A percentile compares a stretch with the other conserved stretches of the same genome.
These are phyloP conservation scores for Limenitis camilla DNA, from an alignment of 2,888 invertebrate species.

Conservation along the genomic window DNA sequence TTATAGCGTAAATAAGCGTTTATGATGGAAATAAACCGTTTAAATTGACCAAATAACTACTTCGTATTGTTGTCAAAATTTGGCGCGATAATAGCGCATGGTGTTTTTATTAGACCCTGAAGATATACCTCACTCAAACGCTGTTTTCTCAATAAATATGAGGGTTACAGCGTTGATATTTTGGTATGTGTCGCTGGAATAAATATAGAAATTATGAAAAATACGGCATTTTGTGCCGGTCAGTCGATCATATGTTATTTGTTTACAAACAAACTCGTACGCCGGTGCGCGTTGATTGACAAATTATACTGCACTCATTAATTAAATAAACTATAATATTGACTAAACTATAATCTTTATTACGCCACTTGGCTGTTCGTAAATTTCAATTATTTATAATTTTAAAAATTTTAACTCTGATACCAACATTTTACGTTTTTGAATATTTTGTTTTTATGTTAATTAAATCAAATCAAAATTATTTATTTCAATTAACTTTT, in stretches of 20 bases:
- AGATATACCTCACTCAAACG: slow-evolving; percentile 30
- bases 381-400: neutral
- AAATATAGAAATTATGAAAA: slow-evolving; percentile 30
- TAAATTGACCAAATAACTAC: neutral
- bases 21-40: neutral
- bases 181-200: slow-evolving; percentile 27
- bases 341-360: neutral
- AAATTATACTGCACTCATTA: slow-evolving; percentile 13
- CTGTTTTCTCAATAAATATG: slow-evolving; percentile 31
- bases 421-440: no score
- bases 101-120: slow-evolving; percentile 35
- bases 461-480: no score
- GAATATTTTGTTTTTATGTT: no score
- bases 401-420: no score
- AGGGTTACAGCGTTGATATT: slow-evolving; percentile 29
- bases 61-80: slow-evolving; percentile 41
- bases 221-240: slow-evolving; percentile 30
- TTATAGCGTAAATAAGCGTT: neutral
- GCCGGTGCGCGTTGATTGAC: slow-evolving; percentile 48
- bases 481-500: no score
- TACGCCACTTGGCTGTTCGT: neutral
- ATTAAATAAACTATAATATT: slow-evolving; percentile 13
- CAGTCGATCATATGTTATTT: slow-evolving; percentile 63
- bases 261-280: slow-evolving; percentile 65
- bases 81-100: slow-evolving; percentile 63